Percentiles rank a stretch among this genome's conserved stretches.
phyloP scores from a whole-genome alignment of 2,797 vertebrate genomes.

The Hozukius guyotensis region DNA sequence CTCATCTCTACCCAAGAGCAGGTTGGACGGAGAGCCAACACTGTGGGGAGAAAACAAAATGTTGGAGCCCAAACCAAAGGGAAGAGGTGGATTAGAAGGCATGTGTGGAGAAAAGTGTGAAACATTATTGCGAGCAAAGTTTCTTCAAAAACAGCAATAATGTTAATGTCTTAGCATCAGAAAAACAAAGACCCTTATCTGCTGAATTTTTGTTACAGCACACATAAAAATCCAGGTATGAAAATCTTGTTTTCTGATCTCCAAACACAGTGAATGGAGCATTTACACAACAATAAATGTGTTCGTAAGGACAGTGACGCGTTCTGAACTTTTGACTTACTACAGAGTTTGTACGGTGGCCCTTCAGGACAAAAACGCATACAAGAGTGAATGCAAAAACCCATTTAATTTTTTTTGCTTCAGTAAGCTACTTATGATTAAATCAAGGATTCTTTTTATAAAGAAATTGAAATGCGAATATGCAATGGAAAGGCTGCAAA shows the following conservation, averaged over 20 bases:
- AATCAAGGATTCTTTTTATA: neutral
- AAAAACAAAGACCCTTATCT: slow-evolving; percentile 25
- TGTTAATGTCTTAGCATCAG: slow-evolving; percentile 49
- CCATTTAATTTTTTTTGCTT: neutral
- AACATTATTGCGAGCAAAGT: slow-evolving; percentile 64
- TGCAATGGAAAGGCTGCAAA: neutral
- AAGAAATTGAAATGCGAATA: neutral
- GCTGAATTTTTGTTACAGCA: neutral
- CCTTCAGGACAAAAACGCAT: slow-evolving; percentile 3
- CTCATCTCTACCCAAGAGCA: slow-evolving; percentile 89
- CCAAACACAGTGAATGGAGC: slow-evolving; percentile 1
- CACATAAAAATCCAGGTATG: slow-evolving; percentile 12
- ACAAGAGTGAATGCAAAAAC: neutral
- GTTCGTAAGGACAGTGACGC: neutral
- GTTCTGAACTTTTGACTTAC: neutral
- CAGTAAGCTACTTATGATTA: neutral
- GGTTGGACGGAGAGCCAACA: slow-evolving; percentile 87
- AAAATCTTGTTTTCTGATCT: slow-evolving; percentile 20
- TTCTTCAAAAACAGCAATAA: slow-evolving; percentile 62
- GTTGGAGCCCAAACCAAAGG: slow-evolving; percentile 75
- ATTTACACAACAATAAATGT: neutral
- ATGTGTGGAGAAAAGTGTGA: slow-evolving; percentile 63
- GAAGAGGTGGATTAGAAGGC: slow-evolving; percentile 69
- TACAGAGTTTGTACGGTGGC: neutral
- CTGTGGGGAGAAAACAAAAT: slow-evolving; percentile 80